phyloP scores from a whole-genome alignment of 2,797 vertebrate genomes.

The Sciaenops ocellatus region DNA sequence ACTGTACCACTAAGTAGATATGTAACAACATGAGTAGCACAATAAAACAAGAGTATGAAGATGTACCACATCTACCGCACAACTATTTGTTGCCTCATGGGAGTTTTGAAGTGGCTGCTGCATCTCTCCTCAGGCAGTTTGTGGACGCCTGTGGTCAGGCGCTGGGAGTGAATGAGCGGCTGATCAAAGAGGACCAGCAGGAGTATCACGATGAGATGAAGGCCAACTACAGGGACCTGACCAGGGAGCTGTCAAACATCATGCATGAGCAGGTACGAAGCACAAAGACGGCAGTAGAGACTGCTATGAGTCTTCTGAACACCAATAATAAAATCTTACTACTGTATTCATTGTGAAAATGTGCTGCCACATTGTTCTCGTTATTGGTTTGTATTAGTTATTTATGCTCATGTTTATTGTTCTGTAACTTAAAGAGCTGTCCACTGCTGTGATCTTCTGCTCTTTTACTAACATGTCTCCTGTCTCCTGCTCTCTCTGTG shows the following conservation, averaged over 20 bases:
- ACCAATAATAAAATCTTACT: neutral
- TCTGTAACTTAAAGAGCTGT: neutral
- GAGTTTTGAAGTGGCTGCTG: neutral
- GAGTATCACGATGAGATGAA: slow-evolving; percentile 99
- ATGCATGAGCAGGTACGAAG: slow-evolving; percentile 94
- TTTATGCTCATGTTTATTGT: neutral
- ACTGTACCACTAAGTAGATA: too few species aligned
- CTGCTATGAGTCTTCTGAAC: neutral
- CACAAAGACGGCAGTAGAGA: too few species aligned
- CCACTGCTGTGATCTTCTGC: neutral
- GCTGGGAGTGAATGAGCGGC: slow-evolving; percentile 91
- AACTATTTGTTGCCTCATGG: neutral
- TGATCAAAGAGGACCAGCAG: slow-evolving; percentile 97
- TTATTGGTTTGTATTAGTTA: neutral
- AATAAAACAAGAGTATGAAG: too few species aligned
- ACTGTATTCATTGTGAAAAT: neutral
- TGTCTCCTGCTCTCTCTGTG: slow-evolving; percentile 76
- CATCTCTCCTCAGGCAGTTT: slow-evolving; percentile 89
- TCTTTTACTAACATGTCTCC: slow-evolving; percentile 56
- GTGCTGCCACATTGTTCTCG: neutral
- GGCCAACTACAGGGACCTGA: slow-evolving; percentile 94
- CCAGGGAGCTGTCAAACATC: slow-evolving; percentile 94
- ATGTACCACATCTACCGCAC: too few species aligned
- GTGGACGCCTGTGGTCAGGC: slow-evolving; percentile 95
- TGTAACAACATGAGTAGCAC: too few species aligned